These are phyloP conservation scores for Amphimallon solstitiale DNA, from an alignment of 2,888 invertebrate species.

Conservation along the genomic window DNA sequence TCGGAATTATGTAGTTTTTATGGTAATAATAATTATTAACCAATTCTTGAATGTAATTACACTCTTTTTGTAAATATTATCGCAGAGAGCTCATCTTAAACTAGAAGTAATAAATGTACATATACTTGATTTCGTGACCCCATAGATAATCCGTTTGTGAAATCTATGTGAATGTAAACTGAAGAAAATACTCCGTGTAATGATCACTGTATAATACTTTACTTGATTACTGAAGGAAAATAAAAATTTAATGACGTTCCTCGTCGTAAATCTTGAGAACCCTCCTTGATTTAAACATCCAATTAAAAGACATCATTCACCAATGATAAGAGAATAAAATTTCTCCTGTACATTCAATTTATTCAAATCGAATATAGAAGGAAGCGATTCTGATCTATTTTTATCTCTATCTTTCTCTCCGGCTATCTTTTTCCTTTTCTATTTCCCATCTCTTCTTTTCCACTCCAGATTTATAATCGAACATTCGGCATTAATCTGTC, in stretches of 20 bases:
- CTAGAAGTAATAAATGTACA: too few species aligned
- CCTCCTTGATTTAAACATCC: conserved; percentile 26
- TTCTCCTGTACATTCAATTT: conserved; percentile 27
- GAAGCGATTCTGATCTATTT: conserved; percentile 11
- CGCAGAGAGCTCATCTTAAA: too few species aligned
- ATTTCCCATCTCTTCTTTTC: neutral
- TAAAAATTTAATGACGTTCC: conserved; percentile 18
- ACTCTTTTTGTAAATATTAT: too few species aligned
- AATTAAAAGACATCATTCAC: conserved; percentile 33
- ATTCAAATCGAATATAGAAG: conserved; percentile 30
- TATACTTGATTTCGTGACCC: too few species aligned
- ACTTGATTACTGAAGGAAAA: conserved; percentile 8
- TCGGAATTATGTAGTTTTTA: too few species aligned
- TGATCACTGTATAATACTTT: conserved; percentile 1
- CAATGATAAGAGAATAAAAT: conserved; percentile 25
- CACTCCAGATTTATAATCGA: conserved; percentile 23
- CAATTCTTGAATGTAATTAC: too few species aligned
- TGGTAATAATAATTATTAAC: too few species aligned
- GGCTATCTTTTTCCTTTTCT: neutral
- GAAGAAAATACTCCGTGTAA: neutral
- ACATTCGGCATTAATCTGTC: conserved; percentile 18
- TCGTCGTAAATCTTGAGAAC: conserved; percentile 1
- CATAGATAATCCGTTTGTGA: too few species aligned
- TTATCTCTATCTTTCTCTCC: neutral
- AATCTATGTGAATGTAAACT: neutral